Evolutionary conservation across 1,140 invertebrate species (phyloP).

Genomic region (Odontomachus brunneus): DNA sequence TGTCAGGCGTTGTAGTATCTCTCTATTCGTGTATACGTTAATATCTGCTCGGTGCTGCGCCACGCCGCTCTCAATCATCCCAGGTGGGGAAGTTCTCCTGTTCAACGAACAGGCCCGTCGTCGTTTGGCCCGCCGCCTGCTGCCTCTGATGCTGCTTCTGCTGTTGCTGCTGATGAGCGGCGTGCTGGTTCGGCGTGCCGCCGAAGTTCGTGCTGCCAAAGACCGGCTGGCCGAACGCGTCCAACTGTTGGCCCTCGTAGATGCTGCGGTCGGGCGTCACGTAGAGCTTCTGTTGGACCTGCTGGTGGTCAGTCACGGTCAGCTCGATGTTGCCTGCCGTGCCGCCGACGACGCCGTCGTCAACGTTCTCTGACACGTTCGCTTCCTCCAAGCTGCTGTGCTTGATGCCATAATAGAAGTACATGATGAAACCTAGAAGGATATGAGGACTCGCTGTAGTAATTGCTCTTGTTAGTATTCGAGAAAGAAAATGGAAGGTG

Average conservation of each 20-base stretch:
- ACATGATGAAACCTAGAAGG: slow-evolving; percentile 91
- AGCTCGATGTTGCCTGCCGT: slow-evolving; percentile 85
- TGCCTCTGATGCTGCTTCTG: slow-evolving; percentile 66
- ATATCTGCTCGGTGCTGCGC: slow-evolving; percentile 37
- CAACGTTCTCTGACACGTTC: slow-evolving; percentile 74
- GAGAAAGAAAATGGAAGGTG: neutral
- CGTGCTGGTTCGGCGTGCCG: slow-evolving; percentile 74
- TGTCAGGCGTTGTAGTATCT: slow-evolving; percentile 53
- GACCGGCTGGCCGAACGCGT: slow-evolving; percentile 82
- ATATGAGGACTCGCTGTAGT: neutral
- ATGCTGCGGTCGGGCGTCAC: slow-evolving; percentile 73
- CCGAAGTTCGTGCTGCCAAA: slow-evolving; percentile 83
- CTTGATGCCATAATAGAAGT: slow-evolving; percentile 96
- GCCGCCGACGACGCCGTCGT: slow-evolving; percentile 62
- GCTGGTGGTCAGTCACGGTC: slow-evolving; percentile 84
- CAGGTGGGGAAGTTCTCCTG: slow-evolving; percentile 85
- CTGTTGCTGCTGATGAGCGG: slow-evolving; percentile 34
- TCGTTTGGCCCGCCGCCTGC: slow-evolving; percentile 21
- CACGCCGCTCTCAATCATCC: slow-evolving; percentile 83
- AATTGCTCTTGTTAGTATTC: too few species aligned
- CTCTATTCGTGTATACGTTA: slow-evolving; percentile 51
- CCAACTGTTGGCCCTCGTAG: slow-evolving; percentile 80
- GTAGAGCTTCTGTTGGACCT: slow-evolving; percentile 67
- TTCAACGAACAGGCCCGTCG: slow-evolving; percentile 80
- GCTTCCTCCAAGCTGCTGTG: slow-evolving; percentile 92